Base-by-base conservation (phyloP, 1,140 invertebrate species). In the Brachionus calyciflorus region DNA sequence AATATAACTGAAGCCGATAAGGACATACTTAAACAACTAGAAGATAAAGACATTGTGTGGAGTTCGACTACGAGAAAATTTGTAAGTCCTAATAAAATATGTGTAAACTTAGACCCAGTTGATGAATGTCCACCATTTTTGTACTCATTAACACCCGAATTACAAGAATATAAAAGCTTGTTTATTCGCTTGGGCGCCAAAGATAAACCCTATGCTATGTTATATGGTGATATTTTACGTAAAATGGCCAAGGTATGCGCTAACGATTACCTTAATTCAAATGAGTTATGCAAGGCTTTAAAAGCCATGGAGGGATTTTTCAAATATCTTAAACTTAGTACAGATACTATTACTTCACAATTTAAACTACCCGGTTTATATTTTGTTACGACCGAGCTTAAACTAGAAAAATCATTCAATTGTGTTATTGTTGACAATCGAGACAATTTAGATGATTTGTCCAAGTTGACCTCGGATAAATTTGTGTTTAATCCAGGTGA, bases 401-500 rank as follows among this genome's bases (percentile, higher is more conserved):
- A 77, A 63, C 55, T 77, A 2, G 51, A 63, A 33, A 77, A 77
- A 48, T 63, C 55, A 12, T 41, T 14, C 12, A 55, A 63, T 40
- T 41, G 60, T 17, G 48, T 77, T n/a, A 65, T 77, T 21, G 24
- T 77, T 19, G 76, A 77, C 41, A 44, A 63, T 28, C 12, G 46
- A n/a, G 53, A 48, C 21, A 77, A 46, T 26, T n/a, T 77, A 9
- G 76, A 77, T 37, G 51, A 77, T 37, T 19, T 77, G 21, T 28
- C 55, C 14, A 77, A 68, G 37, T n/a, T 77, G 4, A 19, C 24
- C 0, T 28, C 63, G 2, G 76, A 63, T 19, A 60, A 77, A 7
- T 77, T 77, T 51, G 40, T 77, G 37, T 77, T 77, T 21, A 77
- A 77, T 44, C 76, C 76, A 24, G 51, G 24, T 33, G 76, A 77